Percentiles rank a stretch among this genome's conserved stretches.
Evolutionary conservation across 2,113 vertebrate genomes (phyloP).

Genomic region (Pseudonaja textilis): DNA sequence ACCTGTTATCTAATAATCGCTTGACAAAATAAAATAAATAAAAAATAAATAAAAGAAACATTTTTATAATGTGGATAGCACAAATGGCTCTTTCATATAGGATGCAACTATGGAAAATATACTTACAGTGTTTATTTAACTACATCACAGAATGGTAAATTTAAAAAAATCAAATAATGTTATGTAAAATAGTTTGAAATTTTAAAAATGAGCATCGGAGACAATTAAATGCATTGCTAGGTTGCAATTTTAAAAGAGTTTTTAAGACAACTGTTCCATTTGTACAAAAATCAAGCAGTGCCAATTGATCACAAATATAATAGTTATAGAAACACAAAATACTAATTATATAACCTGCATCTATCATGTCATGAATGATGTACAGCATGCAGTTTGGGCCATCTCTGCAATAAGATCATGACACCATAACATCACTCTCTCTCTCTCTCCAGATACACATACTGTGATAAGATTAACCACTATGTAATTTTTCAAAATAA

Average conservation of each 20-base stretch:
- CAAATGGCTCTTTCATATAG: not conserved
- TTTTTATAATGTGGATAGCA: not conserved
- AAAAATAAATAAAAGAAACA: not conserved
- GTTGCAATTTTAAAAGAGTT: not conserved
- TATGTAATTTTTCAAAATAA: not conserved
- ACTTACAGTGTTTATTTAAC: not conserved
- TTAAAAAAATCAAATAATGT: not conserved
- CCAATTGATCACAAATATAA: slow-evolving; percentile 2
- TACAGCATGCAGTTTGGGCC: not conserved
- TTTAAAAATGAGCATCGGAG: not conserved
- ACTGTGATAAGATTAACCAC: not conserved
- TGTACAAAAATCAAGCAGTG: not conserved
- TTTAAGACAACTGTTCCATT: not conserved
- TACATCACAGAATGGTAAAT: not conserved
- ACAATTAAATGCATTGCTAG: not conserved
- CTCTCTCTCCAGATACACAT: not conserved
- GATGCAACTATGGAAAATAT: not conserved
- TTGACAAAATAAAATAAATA: no score
- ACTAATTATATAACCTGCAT: not conserved
- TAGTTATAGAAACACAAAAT: not conserved
- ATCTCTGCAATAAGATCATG: not conserved
- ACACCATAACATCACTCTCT: not conserved
- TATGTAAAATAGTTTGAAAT: not conserved
- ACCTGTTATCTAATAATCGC: no score
- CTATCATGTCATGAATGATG: not conserved